Evolutionary conservation across 2,888 invertebrate species (phyloP), one percentile per base, ranked within the genome.

Genomic region (Parnassius glacialis): DNA sequence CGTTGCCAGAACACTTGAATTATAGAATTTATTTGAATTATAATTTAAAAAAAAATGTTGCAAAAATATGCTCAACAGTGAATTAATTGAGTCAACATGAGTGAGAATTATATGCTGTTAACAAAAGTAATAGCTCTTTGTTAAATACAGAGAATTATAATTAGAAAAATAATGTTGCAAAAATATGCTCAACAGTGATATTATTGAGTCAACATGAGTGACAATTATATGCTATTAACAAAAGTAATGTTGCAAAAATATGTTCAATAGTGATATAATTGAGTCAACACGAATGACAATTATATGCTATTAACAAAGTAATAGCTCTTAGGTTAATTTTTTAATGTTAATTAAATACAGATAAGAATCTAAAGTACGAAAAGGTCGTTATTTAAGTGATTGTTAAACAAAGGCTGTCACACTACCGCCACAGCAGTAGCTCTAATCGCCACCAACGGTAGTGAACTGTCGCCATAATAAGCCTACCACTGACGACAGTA

Each of bases 401-500:
- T 65, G 64, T 64, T 62, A 67, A 67, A 85, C 81, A 84, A 83
- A 77, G 72, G 63, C 65, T 77, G 76, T 74, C 76, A 79, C 81
- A 83, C 85, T 85, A 77, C 84, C 81, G 85, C 77, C 76, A 81
- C 86, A 78, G 86, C 85, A 86, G 86, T 84, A 72, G 72, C 61
- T 64, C 62, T 72, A 72, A 73, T 72, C 70, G 61, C 64, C 63
- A 59, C 64, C 55, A 56, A 53, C 57, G 57, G 61, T 61, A 57
- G 62, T 53, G 59, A 10, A 59, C 53, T 12, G 50, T 50, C 44
- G 16, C 50, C 42, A 16, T 11, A 55, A 50, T 43, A 20, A 62
- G 34, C 25, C 51, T 16, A 47, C 55, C 57, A 64, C 62, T 64
- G 64, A 54, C 64, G 53, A 65, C 51, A 57, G 25, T 61, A 66